Conservation (phyloP, 1,140 invertebrate genomes). For the Vanessa tameamea region DNA sequence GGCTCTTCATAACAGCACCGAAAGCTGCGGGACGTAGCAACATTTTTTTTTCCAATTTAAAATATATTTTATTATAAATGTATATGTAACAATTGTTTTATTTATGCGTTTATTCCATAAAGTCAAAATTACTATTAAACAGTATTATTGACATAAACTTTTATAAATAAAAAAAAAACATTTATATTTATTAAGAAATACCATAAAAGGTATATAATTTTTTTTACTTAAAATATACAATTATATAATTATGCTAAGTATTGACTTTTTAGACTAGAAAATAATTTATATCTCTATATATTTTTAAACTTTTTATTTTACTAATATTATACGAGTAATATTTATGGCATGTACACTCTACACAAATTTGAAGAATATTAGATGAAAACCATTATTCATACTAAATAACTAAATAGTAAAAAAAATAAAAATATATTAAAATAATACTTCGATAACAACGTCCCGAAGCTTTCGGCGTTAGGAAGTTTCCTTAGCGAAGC, state of each 20-base stretch:
- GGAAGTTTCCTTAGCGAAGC: slow-evolving; percentile 69
- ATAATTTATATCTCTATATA: no score
- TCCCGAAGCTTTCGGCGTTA: slow-evolving; percentile 71
- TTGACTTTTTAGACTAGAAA: no score
- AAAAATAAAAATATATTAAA: neutral
- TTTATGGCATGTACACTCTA: neutral
- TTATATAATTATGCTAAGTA: no score
- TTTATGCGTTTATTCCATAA: neutral
- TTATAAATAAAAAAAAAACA: no score
- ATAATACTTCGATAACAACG: slow-evolving; percentile 19
- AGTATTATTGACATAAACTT: no score
- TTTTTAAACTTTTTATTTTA: no score
- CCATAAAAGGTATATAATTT: no score
- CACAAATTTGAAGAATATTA: no score
- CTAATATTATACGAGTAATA: no score
- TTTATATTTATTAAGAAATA: no score
- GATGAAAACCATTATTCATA: neutral
- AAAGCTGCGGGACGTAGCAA: slow-evolving; percentile 70
- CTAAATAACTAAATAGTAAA: neutral
- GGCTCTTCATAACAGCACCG: slow-evolving; percentile 68
- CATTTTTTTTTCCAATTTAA: slow-evolving; percentile 22
- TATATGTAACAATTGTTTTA: neutral
- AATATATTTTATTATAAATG: neutral
- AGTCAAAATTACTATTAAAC: no score
- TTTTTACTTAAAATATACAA: no score